Percentiles rank a stretch among this genome's conserved stretches.
phyloP scores from a whole-genome alignment of 2,113 vertebrate genomes.

The Eclectus roratus region DNA sequence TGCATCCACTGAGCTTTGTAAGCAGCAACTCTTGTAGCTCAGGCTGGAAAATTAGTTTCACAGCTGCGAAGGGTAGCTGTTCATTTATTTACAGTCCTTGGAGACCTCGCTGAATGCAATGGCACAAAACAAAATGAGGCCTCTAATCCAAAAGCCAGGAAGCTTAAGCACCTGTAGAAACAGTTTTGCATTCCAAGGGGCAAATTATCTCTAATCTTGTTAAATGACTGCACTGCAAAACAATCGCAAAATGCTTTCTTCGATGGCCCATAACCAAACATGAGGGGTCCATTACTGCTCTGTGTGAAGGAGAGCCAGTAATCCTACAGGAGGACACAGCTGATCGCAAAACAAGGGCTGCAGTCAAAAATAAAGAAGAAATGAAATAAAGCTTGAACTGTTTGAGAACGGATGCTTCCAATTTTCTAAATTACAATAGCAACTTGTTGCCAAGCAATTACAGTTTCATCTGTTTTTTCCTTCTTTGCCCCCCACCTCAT shows the following conservation, averaged over 20 bases:
- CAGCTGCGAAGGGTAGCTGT: conserved; percentile 48
- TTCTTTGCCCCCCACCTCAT: conserved; percentile 46
- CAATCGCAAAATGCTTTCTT: conserved; percentile 53
- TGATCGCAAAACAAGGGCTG: conserved; percentile 41
- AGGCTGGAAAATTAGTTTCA: conserved; percentile 55
- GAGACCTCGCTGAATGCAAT: conserved; percentile 54
- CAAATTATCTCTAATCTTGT: conserved; percentile 70
- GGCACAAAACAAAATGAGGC: conserved; percentile 63
- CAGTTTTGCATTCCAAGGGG: conserved; percentile 68
- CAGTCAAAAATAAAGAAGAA: conserved; percentile 23
- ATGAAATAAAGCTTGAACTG: conserved; percentile 57
- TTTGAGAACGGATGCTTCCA: conserved; percentile 68
- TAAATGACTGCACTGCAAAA: conserved; percentile 60
- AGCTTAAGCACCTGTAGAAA: conserved; percentile 73
- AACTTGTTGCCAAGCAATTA: conserved; percentile 62
- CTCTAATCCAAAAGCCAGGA: conserved; percentile 71
- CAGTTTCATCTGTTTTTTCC: conserved; percentile 61
- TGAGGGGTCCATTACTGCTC: conserved; percentile 24
- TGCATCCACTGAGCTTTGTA: conserved; percentile 35
- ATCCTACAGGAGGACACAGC: conserved; percentile 56
- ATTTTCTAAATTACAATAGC: conserved; percentile 71
- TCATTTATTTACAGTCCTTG: conserved; percentile 66
- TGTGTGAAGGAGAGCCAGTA: not conserved
- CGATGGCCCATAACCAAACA: conserved; percentile 46
- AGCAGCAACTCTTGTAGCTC: conserved; percentile 18